Evolutionary conservation across 1,140 invertebrate species (phyloP), one percentile per base, ranked within the genome.

Genomic region (Tetranychus urticae): DNA sequence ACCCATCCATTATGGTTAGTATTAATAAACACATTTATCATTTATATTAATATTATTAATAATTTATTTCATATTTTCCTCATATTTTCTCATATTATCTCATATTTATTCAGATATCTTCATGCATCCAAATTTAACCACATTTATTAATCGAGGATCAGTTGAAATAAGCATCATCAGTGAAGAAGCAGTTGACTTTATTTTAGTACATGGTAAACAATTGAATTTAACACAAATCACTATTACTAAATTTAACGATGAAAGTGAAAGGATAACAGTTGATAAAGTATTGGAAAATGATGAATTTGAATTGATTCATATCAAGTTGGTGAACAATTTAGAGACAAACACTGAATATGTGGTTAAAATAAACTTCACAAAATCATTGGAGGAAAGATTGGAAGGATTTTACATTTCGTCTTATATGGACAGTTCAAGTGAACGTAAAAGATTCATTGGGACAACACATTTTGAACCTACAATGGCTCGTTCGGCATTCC

Each of bases 381-480:
- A 84, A 8, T 80, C 80, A 65, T 73, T 94, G 55, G 81, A 80
- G 63, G 81, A 79, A 56, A 82, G 85, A 67, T 78, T 90, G 62
- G 81, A 87, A 70, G 92, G 91, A 1, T 92, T 96, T 76, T 96
- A 94, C 74, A 76, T 91, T 31, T 87, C 88, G 66, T 85, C 83
- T 65, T 93, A 92, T 67, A 79, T 33, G 46, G 39, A 61, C 50
- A 12, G 3, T 23, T n/a, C 47, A 3, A 37, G 36, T 33, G 42
- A 65, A 13, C 36, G 33, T 13, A 52, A 54, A 59, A 48, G 89
- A 70, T 83, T 84, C 68, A 77, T 96, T 59, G 89, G 89, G 0
- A 86, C 90, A 3, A 96, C 92, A 1, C 86, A 96, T 69, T 97
- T 98, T 70, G 86, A 96, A 71, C 82, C 93, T 57, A 92, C 88